Percentiles rank a stretch among this genome's conserved stretches.
phyloP scores from a whole-genome alignment of 2,113 vertebrate genomes.

The Oxygymnocypris stewartii region DNA sequence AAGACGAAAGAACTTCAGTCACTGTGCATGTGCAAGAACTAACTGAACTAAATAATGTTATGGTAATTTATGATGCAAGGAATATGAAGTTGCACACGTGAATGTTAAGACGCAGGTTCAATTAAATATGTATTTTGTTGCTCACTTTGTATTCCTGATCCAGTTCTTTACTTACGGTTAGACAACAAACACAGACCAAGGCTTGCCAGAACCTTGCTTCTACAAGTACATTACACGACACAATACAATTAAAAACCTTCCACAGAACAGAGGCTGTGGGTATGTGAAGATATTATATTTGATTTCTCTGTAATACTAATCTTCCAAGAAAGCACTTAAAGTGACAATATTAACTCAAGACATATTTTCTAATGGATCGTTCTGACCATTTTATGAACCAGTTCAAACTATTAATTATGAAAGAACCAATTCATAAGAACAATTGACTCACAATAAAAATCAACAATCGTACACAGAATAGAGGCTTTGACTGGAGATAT shows the following conservation, averaged over 20 bases:
- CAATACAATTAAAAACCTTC: not conserved
- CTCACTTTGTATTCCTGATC: not conserved
- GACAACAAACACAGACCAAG: not conserved
- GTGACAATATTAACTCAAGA: not conserved
- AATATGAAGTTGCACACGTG: not conserved
- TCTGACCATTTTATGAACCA: not conserved
- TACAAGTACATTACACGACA: not conserved
- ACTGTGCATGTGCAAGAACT: not conserved
- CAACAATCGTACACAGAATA: not conserved
- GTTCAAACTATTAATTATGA: not conserved
- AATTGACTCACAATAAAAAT: not conserved
- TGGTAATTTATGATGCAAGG: not conserved
- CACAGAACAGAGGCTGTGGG: not conserved
- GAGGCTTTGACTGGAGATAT: not conserved
- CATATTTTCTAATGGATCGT: not conserved
- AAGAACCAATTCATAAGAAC: not conserved
- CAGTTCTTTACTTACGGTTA: not conserved
- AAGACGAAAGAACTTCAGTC: conserved; percentile 1
- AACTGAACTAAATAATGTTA: not conserved
- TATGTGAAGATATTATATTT: not conserved
- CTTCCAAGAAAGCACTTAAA: not conserved
- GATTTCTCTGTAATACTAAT: not conserved
- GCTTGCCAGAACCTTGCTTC: not conserved
- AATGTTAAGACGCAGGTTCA: not conserved
- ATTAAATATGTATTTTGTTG: not conserved